Evolutionary conservation across 2,113 vertebrate species (phyloP), one percentile per base, ranked within the genome.

Genomic region (Tympanuchus pallidicinctus): DNA sequence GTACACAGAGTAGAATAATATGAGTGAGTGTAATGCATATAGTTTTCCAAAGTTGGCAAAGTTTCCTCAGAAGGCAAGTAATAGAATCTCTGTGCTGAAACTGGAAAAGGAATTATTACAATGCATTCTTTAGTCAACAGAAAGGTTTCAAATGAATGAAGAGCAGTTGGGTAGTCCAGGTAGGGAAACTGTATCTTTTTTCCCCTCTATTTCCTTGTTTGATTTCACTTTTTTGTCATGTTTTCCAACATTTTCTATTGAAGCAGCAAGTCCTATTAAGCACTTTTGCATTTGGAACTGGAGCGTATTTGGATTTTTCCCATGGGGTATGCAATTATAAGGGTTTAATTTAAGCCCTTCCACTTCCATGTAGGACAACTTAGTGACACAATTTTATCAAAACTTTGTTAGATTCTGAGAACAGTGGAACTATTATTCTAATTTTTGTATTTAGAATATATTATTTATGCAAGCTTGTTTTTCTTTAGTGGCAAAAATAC

Each of bases 401-500:
- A 89, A 60, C 7, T 90, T 79, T 36, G 63, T 70, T 25, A 24
- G 21, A 73, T 84, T 90, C 24, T n/a, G 65, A 90, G 48, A 79
- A 80, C 48, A 82, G 63, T 30, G 63, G 18, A 36, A 43, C 18
- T 66, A 78, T 34, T 81, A 43, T 42, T 0, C 45, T 47, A 20
- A 18, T 88, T 63, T 27, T 75, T 83, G 48, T 56, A 78, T 56
- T 92, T 90, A n/a, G 63, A 63, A 34, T 70, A 19, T 43, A 14
- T 72, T 93, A 57, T 63, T 54, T 30, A 30, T 30, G 52, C 43
- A 59, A 64, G 8, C 75, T 60, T 74, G 10, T 1, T 82, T 91
- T 89, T 76, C 66, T 79, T 80, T 63, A 85, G 70, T 42, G 64
- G 28, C 32, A 93, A 94, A 79, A 85, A 81, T 56, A 36, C 14